These are phyloP conservation scores for Orchesella flavescens DNA, from an alignment of 2,888 invertebrate species.

Conservation along the genomic window DNA sequence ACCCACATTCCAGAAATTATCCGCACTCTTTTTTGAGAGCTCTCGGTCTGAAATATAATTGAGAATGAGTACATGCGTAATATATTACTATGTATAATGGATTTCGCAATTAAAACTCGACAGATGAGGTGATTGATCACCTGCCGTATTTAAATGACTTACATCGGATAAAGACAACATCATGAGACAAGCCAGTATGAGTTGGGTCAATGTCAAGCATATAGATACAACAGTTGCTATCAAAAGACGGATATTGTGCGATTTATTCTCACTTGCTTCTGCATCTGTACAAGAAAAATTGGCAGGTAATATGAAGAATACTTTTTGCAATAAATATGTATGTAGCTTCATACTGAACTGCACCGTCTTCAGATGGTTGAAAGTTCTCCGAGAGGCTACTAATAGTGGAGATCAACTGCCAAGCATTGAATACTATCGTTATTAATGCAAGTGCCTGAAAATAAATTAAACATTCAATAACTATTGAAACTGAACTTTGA, in stretches of 20 bases:
- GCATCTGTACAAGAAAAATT: too few species aligned
- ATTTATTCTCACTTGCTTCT: too few species aligned
- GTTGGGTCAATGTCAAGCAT: constrained; percentile 44
- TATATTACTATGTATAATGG: too few species aligned
- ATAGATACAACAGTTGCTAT: constrained; percentile 30
- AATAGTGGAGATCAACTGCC: constrained; percentile 31
- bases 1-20: constrained; percentile 24
- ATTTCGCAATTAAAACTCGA: too few species aligned
- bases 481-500: neutral
- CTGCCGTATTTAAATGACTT: constrained; percentile 17
- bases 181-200: constrained; percentile 36
- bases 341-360: neutral
- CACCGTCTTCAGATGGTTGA: neutral
- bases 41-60: constrained; percentile 12
- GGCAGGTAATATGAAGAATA: too few species aligned
- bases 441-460: constrained; percentile 33
- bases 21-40: neutral
- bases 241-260: neutral
- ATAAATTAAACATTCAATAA: neutral
- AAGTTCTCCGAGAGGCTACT: neutral
- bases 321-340: neutral
- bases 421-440: constrained; percentile 36
- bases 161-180: constrained; percentile 41
- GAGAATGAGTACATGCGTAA: neutral
- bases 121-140: neutral